A percentile compares a stretch with the other conserved stretches of the same genome.
These are phyloP conservation scores for Catocala nupta DNA, from an alignment of 2,888 invertebrate species.

Conservation along the genomic window DNA sequence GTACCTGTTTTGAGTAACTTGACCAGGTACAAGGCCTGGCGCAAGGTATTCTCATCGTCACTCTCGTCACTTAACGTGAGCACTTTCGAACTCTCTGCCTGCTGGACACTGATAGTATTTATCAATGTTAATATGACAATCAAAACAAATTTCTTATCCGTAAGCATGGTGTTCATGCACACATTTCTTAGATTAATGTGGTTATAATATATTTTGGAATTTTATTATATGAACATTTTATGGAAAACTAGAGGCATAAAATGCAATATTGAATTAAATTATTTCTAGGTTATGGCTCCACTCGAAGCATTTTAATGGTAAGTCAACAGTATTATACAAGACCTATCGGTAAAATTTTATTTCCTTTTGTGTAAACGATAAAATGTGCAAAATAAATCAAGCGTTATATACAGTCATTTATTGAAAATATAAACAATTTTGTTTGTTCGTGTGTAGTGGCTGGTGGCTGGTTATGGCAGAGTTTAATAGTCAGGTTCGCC, in stretches of 20 bases:
- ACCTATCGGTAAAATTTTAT: too few species aligned
- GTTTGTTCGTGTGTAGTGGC: neutral
- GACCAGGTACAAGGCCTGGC: conserved; percentile 64
- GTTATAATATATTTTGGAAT: neutral
- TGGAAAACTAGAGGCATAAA: too few species aligned
- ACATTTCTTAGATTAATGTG: neutral
- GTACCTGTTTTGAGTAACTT: conserved; percentile 64
- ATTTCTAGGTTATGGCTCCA: neutral
- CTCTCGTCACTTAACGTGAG: conserved; percentile 23
- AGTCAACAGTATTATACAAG: too few species aligned
- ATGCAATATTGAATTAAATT: too few species aligned
- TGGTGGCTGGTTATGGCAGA: neutral
- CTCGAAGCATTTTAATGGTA: neutral
- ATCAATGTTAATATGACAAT: conserved; percentile 7
- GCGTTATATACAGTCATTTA: neutral
- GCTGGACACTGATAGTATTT: neutral
- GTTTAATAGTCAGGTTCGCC: neutral
- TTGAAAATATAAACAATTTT: neutral
- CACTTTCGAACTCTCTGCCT: neutral
- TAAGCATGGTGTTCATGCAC: neutral
- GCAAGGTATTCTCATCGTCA: conserved; percentile 57
- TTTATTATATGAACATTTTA: neutral
- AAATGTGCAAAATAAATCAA: neutral
- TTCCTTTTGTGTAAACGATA: too few species aligned
- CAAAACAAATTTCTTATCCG: conserved; percentile 3